Conservation (phyloP, 2,888 invertebrate genomes). For the Archaeoteleia sp. region DNA sequence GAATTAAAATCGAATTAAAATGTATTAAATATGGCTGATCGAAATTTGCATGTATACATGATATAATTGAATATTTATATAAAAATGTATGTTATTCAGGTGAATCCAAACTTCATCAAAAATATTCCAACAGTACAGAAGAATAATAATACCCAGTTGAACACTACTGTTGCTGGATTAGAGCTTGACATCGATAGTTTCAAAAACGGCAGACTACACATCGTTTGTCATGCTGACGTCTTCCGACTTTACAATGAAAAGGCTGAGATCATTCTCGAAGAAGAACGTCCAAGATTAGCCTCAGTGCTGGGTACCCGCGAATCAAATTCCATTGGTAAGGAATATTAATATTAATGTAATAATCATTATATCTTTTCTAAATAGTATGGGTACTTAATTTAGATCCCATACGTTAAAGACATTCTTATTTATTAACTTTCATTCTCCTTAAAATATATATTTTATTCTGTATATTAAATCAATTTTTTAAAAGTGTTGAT, state of each 20-base stretch:
- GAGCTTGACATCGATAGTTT: constrained; percentile 81
- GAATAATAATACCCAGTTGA: constrained; percentile 61
- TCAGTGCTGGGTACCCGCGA: constrained; percentile 84
- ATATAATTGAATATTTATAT: constrained; percentile 3
- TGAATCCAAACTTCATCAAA: constrained; percentile 69
- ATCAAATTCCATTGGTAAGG: constrained; percentile 73
- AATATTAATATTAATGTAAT: background rate
- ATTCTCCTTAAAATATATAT: too few relatives aligned
- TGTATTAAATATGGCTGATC: background rate
- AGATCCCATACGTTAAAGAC: too few relatives aligned
- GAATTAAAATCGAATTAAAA: background rate
- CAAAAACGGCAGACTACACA: constrained; percentile 79
- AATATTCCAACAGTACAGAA: constrained; percentile 51
- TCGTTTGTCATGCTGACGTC: constrained; percentile 82
- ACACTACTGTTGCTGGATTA: constrained; percentile 76
- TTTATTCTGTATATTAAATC: too few relatives aligned
- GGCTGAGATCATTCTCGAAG: constrained; percentile 81
- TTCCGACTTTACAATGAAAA: constrained; percentile 82
- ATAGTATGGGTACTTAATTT: too few relatives aligned
- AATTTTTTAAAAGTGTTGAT: too few relatives aligned
- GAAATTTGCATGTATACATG: too few relatives aligned
- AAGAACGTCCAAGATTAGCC: constrained; percentile 85
- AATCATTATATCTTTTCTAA: too few relatives aligned
- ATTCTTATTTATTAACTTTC: too few relatives aligned
- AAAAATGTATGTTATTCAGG: constrained; percentile 59